Conservation (phyloP, 2,113 vertebrate species). For the Mugil cephalus region DNA sequence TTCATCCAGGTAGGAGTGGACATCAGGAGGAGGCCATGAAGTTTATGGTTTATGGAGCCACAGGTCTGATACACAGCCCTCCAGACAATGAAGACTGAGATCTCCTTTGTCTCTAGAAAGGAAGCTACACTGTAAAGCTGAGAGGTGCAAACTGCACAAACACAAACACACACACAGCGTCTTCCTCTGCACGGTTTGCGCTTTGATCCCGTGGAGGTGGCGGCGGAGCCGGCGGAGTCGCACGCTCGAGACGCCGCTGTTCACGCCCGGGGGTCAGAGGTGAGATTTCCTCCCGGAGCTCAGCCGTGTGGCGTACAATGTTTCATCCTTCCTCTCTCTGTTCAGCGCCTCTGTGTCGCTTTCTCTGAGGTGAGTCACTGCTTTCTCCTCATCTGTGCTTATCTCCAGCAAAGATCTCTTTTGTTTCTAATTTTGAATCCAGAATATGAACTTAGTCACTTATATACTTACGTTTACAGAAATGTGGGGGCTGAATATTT, state of each 20-base stretch:
- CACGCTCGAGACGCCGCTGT: conserved; percentile 6
- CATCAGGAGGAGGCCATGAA: too few species aligned
- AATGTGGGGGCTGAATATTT: neutral
- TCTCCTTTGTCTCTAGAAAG: too few species aligned
- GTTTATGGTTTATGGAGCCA: neutral
- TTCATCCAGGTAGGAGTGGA: too few species aligned
- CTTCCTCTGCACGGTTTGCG: conserved; percentile 7
- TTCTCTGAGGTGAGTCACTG: conserved; percentile 57
- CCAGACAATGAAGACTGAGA: too few species aligned
- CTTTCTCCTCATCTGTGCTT: neutral
- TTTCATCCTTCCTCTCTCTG: conserved; percentile 39
- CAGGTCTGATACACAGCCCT: too few species aligned
- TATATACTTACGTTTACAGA: neutral
- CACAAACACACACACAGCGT: conserved; percentile 6
- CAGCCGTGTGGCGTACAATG: neutral
- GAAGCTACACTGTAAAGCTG: conserved; percentile 12
- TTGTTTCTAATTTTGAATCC: neutral
- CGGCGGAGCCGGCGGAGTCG: conserved; percentile 29
- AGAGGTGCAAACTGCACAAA: conserved; percentile 22
- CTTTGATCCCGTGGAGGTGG: conserved; percentile 23
- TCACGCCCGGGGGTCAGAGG: conserved; percentile 44
- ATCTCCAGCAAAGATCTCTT: neutral
- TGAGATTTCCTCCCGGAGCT: conserved; percentile 48
- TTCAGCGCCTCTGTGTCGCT: conserved; percentile 11
- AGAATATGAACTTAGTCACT: neutral